These are phyloP conservation scores for Ormyrus rosae DNA, from an alignment of 2,888 invertebrate species.

Conservation along the genomic window DNA sequence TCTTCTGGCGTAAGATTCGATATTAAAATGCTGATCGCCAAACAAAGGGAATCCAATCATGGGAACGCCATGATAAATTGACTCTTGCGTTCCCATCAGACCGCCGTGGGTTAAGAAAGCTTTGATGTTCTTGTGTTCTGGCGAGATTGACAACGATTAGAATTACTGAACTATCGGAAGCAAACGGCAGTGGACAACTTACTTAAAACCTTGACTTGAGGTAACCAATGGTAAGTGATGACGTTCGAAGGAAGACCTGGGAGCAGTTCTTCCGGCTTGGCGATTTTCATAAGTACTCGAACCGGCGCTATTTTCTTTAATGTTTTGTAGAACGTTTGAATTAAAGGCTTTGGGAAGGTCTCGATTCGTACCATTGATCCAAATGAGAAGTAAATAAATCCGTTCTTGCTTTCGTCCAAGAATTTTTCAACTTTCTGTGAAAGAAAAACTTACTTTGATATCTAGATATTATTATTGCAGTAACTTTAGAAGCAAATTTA, in stretches of 20 bases:
- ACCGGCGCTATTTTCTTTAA: conserved; percentile 69
- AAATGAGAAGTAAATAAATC: conserved; percentile 71
- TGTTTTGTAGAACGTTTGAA: conserved; percentile 64
- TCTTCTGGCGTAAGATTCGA: conserved; percentile 61
- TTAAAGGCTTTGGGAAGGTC: conserved; percentile 63
- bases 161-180: no score
- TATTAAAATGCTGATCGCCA: conserved; percentile 66
- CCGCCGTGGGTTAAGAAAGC: conserved; percentile 68
- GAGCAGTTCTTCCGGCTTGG: conserved; percentile 65
- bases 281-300: conserved; percentile 69
- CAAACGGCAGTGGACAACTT: background rate
- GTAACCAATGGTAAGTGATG: conserved; percentile 67
- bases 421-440: conserved; percentile 68
- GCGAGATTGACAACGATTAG: background rate
- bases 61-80: conserved; percentile 64
- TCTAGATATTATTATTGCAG: no score
- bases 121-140: conserved; percentile 66
- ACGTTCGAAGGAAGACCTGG: conserved; percentile 70
- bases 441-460: background rate
- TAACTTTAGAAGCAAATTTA: no score
- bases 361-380: conserved; percentile 72
- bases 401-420: conserved; percentile 68
- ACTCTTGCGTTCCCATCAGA: conserved; percentile 63
- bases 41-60: conserved; percentile 66
- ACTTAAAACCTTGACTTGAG: conserved; percentile 69